Evolutionary conservation across 2,888 invertebrate genomes (phyloP), one percentile per base, ranked within the genome.

Genomic region (Perithous albicinctus): DNA sequence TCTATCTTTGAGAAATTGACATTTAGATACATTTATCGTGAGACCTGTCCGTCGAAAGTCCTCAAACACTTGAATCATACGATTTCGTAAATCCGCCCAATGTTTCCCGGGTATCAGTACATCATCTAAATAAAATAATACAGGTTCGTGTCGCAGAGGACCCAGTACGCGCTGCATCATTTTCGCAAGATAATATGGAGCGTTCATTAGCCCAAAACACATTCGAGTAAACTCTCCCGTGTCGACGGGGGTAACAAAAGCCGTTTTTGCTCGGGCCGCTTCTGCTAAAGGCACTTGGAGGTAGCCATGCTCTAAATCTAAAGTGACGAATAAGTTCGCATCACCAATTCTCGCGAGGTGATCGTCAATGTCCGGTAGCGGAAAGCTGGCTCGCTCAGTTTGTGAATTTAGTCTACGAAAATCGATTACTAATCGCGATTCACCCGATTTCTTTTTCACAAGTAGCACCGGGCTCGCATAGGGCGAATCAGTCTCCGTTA

Each of bases 21-120:
- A 89, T 77, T 91, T 90, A 0, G 32, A 64, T 1, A 87, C 56
- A 66, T 89, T 89, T 4, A 91, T 56, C 1, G 87, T 90, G 12
- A 90, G 73, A 2, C 86, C 82, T 0, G 87, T 87, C 7, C 83
- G 59, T 6, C 78, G 56, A 10, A 88, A 66, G n/a, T n/a, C 48
- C 8, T 48, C 48, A 1, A 48, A 7, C 8, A 20, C 20, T 18
- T 48, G 41, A 1, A 4, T 43, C 0, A 43, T 1, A 10, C 41
- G n/a, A 2, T 43, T 43, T n/a, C 41, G 41, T n/a, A 43, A n/a
- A n/a, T 43, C n/a, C 2, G 12, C 1, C n/a, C n/a, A n/a, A n/a
- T n/a, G n/a, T n/a, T n/a, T n/a, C n/a, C n/a, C n/a, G n/a, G n/a
- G n/a, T n/a, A n/a, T n/a, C n/a, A n/a, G n/a, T n/a, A n/a, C n/a